Conservation (phyloP, 37 sponge, comb jelly and placozoan species). For the Halisarca cf. caerulea region DNA sequence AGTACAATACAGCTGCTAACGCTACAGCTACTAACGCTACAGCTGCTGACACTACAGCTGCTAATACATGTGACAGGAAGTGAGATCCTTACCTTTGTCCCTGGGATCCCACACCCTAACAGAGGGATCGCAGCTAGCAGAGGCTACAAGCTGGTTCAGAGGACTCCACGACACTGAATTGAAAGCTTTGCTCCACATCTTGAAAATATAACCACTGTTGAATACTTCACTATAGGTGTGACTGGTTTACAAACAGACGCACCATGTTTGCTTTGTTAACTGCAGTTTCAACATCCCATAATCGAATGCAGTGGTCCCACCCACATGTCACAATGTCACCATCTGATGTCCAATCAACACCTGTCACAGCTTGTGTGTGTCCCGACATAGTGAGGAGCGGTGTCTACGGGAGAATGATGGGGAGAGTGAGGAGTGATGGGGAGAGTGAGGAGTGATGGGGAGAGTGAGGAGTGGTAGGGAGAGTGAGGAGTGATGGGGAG, state of each 20-base stretch:
- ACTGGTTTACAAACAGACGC: neutral
- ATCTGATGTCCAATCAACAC: constrained; percentile 61
- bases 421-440: no score
- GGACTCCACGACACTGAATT: constrained; percentile 41
- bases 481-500: no score
- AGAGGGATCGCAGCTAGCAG: constrained; percentile 70
- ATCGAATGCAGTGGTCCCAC: constrained; percentile 81
- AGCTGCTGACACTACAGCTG: no score
- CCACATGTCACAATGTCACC: constrained; percentile 66
- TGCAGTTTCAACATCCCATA: constrained; percentile 75
- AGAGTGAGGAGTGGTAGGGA: no score
- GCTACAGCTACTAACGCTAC: no score
- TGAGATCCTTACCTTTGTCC: constrained; percentile 7
- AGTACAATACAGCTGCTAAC: no score
- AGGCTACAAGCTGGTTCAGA: constrained; percentile 48
- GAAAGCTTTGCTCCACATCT: constrained; percentile 77
- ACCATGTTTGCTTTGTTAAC: constrained; percentile 74
- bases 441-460: no score
- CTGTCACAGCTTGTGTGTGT: constrained; percentile 66
- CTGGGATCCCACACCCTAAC: constrained; percentile 84
- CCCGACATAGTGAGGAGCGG: constrained; percentile 76
- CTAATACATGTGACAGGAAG: no score
- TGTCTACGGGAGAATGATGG: no score
- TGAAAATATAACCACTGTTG: neutral
- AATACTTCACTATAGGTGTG: neutral